Percentiles rank a stretch among this genome's conserved stretches.
Conservation (phyloP, 2,797 vertebrate genomes). For the Schizopygopsis pylzovi region DNA sequence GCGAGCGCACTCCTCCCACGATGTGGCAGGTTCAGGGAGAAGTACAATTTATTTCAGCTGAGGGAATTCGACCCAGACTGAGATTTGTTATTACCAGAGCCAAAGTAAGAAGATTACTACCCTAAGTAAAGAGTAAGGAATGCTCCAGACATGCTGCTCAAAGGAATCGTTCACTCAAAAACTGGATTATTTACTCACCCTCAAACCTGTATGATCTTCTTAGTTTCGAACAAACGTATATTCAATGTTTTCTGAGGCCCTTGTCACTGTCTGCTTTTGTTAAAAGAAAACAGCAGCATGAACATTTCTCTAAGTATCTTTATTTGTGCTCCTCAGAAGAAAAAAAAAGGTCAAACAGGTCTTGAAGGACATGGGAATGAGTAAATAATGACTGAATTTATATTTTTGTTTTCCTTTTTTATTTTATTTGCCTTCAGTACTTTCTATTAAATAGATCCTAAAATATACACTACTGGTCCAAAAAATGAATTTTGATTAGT, state of each 20-base stretch:
- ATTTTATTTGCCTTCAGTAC: no score
- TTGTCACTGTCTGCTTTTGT: not conserved
- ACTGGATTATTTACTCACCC: not conserved
- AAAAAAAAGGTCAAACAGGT: not conserved
- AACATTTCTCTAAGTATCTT: not conserved
- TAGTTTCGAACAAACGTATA: not conserved
- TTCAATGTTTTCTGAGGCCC: not conserved
- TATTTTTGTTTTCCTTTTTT: no score
- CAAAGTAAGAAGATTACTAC: conserved; percentile 9
- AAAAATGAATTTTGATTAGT: no score
- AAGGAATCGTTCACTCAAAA: not conserved
- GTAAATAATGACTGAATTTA: not conserved
- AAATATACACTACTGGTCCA: not conserved
- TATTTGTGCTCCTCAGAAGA: not conserved
- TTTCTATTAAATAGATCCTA: not conserved
- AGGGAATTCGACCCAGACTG: conserved; percentile 35
- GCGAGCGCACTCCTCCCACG: not conserved
- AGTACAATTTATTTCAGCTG: conserved; percentile 30
- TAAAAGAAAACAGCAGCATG: not conserved
- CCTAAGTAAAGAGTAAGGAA: not conserved
- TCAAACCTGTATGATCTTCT: not conserved
- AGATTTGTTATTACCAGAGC: conserved; percentile 50
- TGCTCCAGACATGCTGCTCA: not conserved
- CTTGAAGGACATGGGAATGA: not conserved
- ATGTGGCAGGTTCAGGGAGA: conserved; percentile 25